Base-by-base conservation (phyloP, 2,797 vertebrate species). In the Meriones psammophilus region DNA sequence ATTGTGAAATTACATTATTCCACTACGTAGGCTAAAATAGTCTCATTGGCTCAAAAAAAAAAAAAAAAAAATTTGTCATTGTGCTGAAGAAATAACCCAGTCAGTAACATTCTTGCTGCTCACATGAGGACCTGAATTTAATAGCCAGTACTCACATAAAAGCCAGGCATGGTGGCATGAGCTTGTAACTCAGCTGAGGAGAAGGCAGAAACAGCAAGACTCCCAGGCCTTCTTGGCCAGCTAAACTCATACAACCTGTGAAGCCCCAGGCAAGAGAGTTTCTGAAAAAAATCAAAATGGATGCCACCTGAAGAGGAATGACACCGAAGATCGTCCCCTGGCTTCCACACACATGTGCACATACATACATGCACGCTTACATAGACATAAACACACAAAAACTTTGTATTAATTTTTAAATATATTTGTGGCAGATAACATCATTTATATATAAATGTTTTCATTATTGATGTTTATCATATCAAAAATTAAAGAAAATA, bases 11-110 rank as follows among this genome's bases (percentile, higher is more conserved):
- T 92, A 83, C 5, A 91, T 91, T 84, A 77, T 73, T 30, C 2
- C 56, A 85, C 50, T 87, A 77, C 26, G 30, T 50, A 92, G 62
- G 20, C 81, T 93, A 83, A 56, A 90, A 68, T 78, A 88, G 64
- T 94, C 28, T n/a, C n/a, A 92, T 9, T 42, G 8, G 79, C 10
- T 69, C 13, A 87, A 88, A 89, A 68, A 39, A 39, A 42, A 42
- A 20, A 87, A 88, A 89, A 68, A 39, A 39, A 42, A 42, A 20
- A 30, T 5, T 15, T 66, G 2, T 46, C 81, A 18, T 12, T 64
- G 9, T 5, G 2, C 8, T 20, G 4, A 15, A 26, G 28, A 66
- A 24, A 33, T 46, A 33, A 68, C 33, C 12, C 28, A 22, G 18
- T 33, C 28, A 68, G 17, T 68, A 68, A 33, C 33, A 18, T 66